A percentile compares a stretch with the other conserved stretches of the same genome.
phyloP scores from a whole-genome alignment of 2,888 invertebrate genomes.

The Parasteatoda lunata region DNA sequence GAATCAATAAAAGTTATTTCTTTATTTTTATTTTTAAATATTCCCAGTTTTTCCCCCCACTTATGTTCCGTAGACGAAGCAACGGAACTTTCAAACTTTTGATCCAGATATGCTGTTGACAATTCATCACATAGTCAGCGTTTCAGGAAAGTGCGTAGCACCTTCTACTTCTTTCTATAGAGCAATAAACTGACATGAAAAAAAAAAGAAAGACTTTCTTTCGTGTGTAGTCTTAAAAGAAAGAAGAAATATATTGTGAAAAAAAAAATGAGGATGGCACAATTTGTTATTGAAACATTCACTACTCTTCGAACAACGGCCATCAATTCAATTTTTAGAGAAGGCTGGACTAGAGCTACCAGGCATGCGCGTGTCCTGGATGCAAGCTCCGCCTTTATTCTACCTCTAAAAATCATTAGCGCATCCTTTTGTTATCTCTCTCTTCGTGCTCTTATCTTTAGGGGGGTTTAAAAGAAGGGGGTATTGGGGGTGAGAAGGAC shows the following conservation, averaged over 20 bases:
- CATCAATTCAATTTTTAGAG: slow-evolving; percentile 48
- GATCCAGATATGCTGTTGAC: slow-evolving; percentile 47
- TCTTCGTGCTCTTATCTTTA: slow-evolving; percentile 45
- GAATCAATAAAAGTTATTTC: slow-evolving; percentile 46
- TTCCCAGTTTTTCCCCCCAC: not conserved
- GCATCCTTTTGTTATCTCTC: slow-evolving; percentile 65
- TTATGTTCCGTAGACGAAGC: not conserved
- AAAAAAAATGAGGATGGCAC: slow-evolving; percentile 33
- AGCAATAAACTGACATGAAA: slow-evolving; percentile 36
- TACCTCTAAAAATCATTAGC: slow-evolving; percentile 66
- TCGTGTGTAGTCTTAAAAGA: slow-evolving; percentile 5
- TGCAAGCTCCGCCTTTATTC: slow-evolving; percentile 35
- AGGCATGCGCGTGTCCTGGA: slow-evolving; percentile 32
- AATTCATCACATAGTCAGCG: slow-evolving; percentile 58
- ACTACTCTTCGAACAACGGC: slow-evolving; percentile 34
- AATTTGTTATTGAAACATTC: slow-evolving; percentile 68
- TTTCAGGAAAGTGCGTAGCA: slow-evolving; percentile 50
- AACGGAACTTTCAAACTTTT: slow-evolving; percentile 30
- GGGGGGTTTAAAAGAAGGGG: slow-evolving; percentile 10
- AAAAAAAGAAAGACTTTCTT: slow-evolving; percentile 23
- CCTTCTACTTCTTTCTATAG: slow-evolving; percentile 29
- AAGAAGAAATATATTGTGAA: not conserved
- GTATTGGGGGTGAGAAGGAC: slow-evolving; percentile 26
- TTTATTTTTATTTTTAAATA: slow-evolving; percentile 9
- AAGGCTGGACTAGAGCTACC: slow-evolving; percentile 35